Percentiles rank a stretch among this genome's conserved stretches.
Conservation (phyloP, 2,113 vertebrate genomes). For the Aptenodytes patagonicus region DNA sequence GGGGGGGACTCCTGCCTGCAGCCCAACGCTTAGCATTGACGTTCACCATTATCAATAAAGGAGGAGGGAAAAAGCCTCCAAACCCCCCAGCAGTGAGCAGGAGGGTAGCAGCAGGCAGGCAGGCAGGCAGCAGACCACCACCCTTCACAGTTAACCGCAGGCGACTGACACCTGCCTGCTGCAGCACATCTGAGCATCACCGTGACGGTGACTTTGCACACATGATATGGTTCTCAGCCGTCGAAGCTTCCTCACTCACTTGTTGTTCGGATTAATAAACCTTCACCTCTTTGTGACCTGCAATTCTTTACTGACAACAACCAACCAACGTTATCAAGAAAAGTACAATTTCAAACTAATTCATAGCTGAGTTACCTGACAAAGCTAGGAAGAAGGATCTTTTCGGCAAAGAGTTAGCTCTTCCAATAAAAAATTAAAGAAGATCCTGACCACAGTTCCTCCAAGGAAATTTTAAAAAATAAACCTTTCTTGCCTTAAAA, state of each 20-base stretch:
- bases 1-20: background rate
- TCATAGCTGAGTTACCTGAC: background rate
- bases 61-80: background rate
- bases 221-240: rapidly evolving
- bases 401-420: background rate
- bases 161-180: rapidly evolving
- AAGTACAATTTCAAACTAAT: background rate
- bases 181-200: rapidly evolving
- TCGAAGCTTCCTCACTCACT: background rate
- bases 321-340: background rate
- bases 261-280: background rate
- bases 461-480: background rate
- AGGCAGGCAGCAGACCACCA: background rate
- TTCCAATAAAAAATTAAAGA: background rate
- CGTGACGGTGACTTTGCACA: background rate
- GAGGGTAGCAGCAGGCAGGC: background rate
- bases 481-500: background rate
- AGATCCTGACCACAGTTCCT: background rate
- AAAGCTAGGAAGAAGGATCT: background rate
- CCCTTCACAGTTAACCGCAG: background rate
- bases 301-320: background rate
- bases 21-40: background rate
- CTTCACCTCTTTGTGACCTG: background rate
- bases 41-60: too few species aligned
- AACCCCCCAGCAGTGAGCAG: background rate